Percentiles rank a stretch among this genome's conserved stretches.
phyloP scores from a whole-genome alignment of 2,797 vertebrate genomes.

The Periophthalmus magnuspinnatus region DNA sequence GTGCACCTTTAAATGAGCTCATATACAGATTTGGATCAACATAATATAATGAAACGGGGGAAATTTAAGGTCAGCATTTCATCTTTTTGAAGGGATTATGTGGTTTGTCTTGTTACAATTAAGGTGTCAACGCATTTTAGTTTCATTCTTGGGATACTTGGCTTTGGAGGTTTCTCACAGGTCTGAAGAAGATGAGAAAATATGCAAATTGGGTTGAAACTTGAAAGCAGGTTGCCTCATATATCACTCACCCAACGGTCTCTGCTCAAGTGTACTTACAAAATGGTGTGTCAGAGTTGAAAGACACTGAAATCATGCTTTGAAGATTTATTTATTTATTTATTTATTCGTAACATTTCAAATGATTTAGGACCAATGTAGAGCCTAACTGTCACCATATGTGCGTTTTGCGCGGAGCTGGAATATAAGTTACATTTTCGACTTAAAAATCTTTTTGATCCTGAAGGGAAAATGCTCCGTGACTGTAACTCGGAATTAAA shows the following conservation, averaged over 20 bases:
- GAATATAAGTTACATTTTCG: no score
- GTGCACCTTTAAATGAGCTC: no score
- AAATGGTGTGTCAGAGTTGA: no score
- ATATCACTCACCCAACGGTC: constrained; percentile 24
- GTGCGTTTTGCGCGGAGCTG: not conserved
- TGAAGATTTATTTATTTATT: not conserved
- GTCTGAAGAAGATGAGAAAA: constrained; percentile 15
- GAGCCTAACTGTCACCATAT: not conserved
- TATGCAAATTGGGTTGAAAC: constrained; percentile 22
- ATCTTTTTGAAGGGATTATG: not conserved
- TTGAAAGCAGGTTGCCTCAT: constrained; percentile 43
- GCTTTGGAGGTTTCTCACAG: constrained; percentile 14
- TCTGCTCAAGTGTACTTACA: no score
- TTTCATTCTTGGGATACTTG: constrained; percentile 10
- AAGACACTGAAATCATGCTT: no score
- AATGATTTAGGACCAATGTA: not conserved
- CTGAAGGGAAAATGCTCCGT: no score
- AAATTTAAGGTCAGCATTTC: not conserved
- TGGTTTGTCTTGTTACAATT: not conserved
- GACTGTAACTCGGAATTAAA: no score
- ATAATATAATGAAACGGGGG: not conserved
- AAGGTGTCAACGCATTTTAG: not conserved
- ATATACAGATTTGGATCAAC: not conserved
- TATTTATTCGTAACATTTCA: not conserved
- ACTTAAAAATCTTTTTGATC: no score